phyloP scores from a whole-genome alignment of 2,888 invertebrate species.

The Papilio elwesi region DNA sequence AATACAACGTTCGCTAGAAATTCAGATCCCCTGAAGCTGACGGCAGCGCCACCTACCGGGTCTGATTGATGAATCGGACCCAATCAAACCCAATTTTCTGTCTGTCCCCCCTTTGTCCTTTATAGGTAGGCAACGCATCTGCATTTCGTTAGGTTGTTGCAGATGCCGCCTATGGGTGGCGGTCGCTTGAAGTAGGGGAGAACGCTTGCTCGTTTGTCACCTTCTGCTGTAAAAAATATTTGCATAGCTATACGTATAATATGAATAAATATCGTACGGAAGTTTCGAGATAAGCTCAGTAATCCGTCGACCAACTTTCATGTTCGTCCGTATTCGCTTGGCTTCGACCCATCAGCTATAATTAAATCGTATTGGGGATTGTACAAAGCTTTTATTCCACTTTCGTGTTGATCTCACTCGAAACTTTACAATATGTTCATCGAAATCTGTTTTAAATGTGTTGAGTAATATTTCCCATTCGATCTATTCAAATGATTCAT shows the following conservation, averaged over 20 bases:
- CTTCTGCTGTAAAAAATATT: background rate
- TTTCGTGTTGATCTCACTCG: conserved; percentile 23
- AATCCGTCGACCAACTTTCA: conserved; percentile 35
- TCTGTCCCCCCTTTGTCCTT: too few relatives aligned
- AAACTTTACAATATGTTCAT: conserved; percentile 30
- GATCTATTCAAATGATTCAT: background rate
- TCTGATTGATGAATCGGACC: too few relatives aligned
- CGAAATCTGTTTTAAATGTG: conserved; percentile 9
- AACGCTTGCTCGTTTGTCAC: too few relatives aligned
- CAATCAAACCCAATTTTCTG: too few relatives aligned
- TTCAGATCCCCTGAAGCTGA: too few relatives aligned
- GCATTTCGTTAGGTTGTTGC: too few relatives aligned
- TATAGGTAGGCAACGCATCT: too few relatives aligned
- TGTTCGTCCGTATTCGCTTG: conserved; percentile 30
- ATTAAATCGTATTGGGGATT: conserved; percentile 38
- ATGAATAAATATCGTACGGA: conserved; percentile 11
- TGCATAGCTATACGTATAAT: conserved; percentile 17
- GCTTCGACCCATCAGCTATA: conserved; percentile 32
- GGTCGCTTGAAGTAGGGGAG: too few relatives aligned
- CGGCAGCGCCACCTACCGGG: too few relatives aligned
- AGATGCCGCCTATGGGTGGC: too few relatives aligned
- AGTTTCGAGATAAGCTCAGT: conserved; percentile 35
- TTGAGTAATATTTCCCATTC: background rate
- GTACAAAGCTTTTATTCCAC: conserved; percentile 28
- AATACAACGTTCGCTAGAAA: too few relatives aligned